Evolutionary conservation across 2,113 vertebrate species (phyloP), one percentile per base, ranked within the genome.

Genomic region (Solea solea): DNA sequence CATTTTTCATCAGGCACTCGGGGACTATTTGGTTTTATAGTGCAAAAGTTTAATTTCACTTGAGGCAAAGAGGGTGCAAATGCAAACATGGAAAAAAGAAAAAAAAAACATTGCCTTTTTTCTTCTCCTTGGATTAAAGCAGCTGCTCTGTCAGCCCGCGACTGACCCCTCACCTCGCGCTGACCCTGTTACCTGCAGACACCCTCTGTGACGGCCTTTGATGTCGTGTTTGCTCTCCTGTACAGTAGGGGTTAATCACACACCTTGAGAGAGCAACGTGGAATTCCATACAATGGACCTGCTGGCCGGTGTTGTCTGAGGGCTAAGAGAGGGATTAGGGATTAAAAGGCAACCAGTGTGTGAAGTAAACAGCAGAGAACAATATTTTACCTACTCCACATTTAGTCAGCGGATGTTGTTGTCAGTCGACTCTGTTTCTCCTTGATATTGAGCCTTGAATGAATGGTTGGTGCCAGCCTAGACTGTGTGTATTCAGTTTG

Each of bases 201-300:
- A 85, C 86, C 87, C 91, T 84, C 64, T 13, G 56, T 21, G 51
- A 40, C 40, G 5, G 73, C 78, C 90, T 93, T 92, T 94, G 89
- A 93, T 89, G 76, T 55, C 11, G 1, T 90, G 84, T 90, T 91
- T 87, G 61, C 80, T 80, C 89, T 78, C 82, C 82, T 87, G 87
- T 93, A 94, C 93, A 94, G 93, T 94, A 92, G 88, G 88, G 93
- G 91, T 93, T 92, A 90, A 86, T 77, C 89, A 89, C 90, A 92
- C 92, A 91, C 89, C 88, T 90, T 80, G 64, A 86, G 87, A 78
- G 77, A 56, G 72, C 64, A 45, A 74, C 52, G 63, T 78, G 65
- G 74, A 81, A 80, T 83, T 72, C 75, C 84, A 90, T 78, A 94
- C 92, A 94, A 94, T 91, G 85, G 87, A 54, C 54, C 63, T 16